A percentile compares a stretch with the other conserved stretches of the same genome.
phyloP scores from a whole-genome alignment of 1,140 invertebrate genomes.

The Lamellibrachia luymesi region DNA sequence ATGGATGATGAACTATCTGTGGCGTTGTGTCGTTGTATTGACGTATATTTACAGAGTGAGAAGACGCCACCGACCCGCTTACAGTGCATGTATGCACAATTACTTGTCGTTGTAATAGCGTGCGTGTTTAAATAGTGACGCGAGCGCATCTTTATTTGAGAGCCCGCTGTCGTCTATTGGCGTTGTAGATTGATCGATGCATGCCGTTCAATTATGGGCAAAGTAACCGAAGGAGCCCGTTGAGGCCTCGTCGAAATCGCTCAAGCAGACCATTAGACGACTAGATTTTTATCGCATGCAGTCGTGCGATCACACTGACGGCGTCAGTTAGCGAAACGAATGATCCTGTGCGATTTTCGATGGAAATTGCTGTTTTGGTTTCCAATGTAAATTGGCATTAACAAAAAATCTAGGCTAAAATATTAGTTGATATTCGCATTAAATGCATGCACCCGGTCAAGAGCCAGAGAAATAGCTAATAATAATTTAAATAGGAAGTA shows the following conservation, averaged over 20 bases:
- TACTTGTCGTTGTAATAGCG: background rate
- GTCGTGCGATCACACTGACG: background rate
- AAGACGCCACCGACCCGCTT: background rate
- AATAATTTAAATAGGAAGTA: too few relatives aligned
- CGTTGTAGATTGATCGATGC: background rate
- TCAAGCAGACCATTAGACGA: background rate
- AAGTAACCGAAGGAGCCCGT: background rate
- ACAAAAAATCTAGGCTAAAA: background rate
- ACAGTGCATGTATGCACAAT: background rate
- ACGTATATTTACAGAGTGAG: background rate
- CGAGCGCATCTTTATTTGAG: background rate
- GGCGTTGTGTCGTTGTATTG: background rate
- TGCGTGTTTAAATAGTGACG: background rate
- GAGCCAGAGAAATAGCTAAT: too few relatives aligned
- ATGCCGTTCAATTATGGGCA: background rate
- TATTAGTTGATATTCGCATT: background rate
- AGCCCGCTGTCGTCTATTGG: background rate
- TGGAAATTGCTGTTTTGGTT: background rate
- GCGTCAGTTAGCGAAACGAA: background rate
- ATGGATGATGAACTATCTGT: background rate
- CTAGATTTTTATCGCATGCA: background rate
- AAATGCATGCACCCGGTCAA: background rate
- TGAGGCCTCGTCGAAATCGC: background rate
- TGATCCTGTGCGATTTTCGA: background rate
- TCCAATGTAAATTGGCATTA: background rate